phyloP scores from a whole-genome alignment of 2,888 invertebrate genomes.

The Agrochola lychnidis region DNA sequence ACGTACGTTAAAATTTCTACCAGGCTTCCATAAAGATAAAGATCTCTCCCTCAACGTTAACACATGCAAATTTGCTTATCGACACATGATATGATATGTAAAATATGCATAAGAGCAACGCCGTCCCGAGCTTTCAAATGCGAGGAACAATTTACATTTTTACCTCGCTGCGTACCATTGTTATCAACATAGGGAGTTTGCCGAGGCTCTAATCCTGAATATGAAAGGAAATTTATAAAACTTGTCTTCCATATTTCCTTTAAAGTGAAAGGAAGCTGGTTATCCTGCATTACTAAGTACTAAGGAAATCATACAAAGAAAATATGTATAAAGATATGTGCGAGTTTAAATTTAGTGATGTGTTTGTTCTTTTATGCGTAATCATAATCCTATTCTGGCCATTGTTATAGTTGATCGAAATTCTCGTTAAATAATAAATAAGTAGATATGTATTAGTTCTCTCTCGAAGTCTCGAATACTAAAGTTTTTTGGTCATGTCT shows the following conservation, averaged over 20 bases:
- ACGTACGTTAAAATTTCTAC: constrained; percentile 53
- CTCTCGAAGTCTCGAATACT: no score
- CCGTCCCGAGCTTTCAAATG: constrained; percentile 66
- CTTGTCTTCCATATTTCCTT: constrained; percentile 49
- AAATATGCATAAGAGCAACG: constrained; percentile 74
- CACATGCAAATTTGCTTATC: constrained; percentile 76
- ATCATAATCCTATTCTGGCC: background rate
- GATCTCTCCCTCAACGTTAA: constrained; percentile 58
- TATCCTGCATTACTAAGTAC: constrained; percentile 35
- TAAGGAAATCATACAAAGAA: constrained; percentile 14
- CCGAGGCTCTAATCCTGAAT: constrained; percentile 48
- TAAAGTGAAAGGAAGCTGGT: constrained; percentile 44
- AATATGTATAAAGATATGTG: background rate
- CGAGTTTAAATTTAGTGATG: background rate
- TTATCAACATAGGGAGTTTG: constrained; percentile 27
- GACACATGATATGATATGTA: constrained; percentile 74
- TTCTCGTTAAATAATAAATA: background rate
- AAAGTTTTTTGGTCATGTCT: no score
- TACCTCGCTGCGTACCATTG: constrained; percentile 63
- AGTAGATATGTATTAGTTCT: background rate
- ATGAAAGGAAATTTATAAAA: constrained; percentile 58
- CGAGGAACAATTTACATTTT: constrained; percentile 77
- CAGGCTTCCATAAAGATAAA: constrained; percentile 64
- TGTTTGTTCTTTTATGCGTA: background rate
- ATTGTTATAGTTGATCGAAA: background rate